Base-by-base conservation (phyloP, 1,140 invertebrate genomes). In the Pseudomyrmex sp. region DNA sequence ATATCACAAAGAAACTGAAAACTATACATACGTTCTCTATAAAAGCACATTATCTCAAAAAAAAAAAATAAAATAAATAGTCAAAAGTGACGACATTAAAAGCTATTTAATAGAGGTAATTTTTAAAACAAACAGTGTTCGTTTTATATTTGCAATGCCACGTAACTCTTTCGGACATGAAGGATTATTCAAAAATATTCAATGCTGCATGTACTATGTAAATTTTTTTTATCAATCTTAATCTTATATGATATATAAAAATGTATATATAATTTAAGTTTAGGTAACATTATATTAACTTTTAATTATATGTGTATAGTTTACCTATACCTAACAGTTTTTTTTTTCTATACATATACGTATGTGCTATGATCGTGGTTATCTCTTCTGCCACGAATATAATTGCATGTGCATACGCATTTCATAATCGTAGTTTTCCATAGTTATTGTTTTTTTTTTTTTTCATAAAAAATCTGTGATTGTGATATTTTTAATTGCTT, bases 171-270 rank as follows among this genome's bases (percentile, higher is more conserved):
- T 62, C n/a, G 13, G 58, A 75, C 52, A 82, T 63, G 61, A 85
- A 59, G 84, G 84, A 70, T 63, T 66, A 44, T 76, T 90, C 68
- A 65, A 90, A 93, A 91, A 89, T 92, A 91, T 92, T 93, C 92
- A 91, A 93, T 89, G 85, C 89, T 92, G 88, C 83, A 2, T 15
- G 83, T 89, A 91, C 87, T 92, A 91, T 90, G 83, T 90, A 84
- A 91, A 90, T 91, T 93, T 90, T 23, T 56, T 35, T 35, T 35
- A 35, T 35, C 35, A 35, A 58, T 80, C 76, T 91, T 87, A 92
- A 92, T 86, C 90, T 80, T 80, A 70, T 89, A 92, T 88, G 72
- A 91, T 92, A 92, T 35, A 35, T 92, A 92, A 92, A 92, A 93
- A 93, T 90, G 90, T 85, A 80, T 90, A 89, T 85, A 80, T 80